A percentile compares a stretch with the other conserved stretches of the same genome.
These are phyloP conservation scores for Endotricha flammealis DNA, from an alignment of 2,888 invertebrate genomes.

Conservation along the genomic window DNA sequence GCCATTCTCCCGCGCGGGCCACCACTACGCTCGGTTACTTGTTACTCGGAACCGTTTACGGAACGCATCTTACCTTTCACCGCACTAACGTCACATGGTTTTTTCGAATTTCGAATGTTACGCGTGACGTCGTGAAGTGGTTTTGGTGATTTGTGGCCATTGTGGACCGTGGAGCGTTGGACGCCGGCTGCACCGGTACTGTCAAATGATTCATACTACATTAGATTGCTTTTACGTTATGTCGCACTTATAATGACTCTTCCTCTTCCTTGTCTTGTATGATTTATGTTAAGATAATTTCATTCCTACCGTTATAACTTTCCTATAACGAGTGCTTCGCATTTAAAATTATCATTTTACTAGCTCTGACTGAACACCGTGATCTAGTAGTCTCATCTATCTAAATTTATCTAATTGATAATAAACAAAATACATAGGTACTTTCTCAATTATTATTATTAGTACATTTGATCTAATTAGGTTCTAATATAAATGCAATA, in stretches of 20 bases:
- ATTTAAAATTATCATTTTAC: too few relatives aligned
- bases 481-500: too few relatives aligned
- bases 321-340: too few relatives aligned
- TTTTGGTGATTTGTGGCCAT: slow-evolving; percentile 70
- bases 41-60: slow-evolving; percentile 61
- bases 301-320: too few relatives aligned
- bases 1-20: slow-evolving; percentile 69
- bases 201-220: slow-evolving; percentile 50
- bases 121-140: slow-evolving; percentile 66
- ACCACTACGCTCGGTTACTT: slow-evolving; percentile 64
- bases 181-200: slow-evolving; percentile 50
- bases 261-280: too few relatives aligned
- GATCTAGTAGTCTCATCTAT: too few relatives aligned
- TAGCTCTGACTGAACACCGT: too few relatives aligned
- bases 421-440: too few relatives aligned
- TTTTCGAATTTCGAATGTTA: slow-evolving; percentile 50
- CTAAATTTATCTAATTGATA: too few relatives aligned
- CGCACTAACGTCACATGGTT: slow-evolving; percentile 59
- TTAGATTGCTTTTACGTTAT: slow-evolving; percentile 29
- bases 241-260: background rate
- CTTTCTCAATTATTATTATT: too few relatives aligned
- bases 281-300: too few relatives aligned
- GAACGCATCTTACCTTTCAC: slow-evolving; percentile 73
- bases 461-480: too few relatives aligned
- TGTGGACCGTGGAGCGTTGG: slow-evolving; percentile 46